Evolutionary conservation across 2,113 vertebrate species (phyloP).

Genomic region (Coptodon bakossiorum): DNA sequence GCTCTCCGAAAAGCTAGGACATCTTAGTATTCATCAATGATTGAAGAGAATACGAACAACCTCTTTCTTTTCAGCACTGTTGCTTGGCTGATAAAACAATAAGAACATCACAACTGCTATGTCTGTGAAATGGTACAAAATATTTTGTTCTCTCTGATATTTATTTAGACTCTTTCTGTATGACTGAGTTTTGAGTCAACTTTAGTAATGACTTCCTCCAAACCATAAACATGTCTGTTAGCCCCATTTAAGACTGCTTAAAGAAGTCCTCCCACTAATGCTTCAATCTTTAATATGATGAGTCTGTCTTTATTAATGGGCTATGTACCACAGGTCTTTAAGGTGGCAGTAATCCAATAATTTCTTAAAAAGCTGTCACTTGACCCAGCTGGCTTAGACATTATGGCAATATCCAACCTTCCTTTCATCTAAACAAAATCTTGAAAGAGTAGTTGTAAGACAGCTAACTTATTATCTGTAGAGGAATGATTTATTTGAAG

Average conservation of each 20-base stretch:
- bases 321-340: background rate
- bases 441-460: background rate
- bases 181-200: background rate
- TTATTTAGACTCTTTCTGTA: background rate
- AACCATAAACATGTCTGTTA: background rate
- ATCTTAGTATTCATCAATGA: background rate
- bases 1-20: background rate
- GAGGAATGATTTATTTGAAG: background rate
- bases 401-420: background rate
- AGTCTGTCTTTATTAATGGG: background rate
- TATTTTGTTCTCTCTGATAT: background rate
- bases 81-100: background rate
- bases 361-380: background rate
- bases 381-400: background rate
- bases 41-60: background rate
- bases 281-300: background rate
- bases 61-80: background rate
- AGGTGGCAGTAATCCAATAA: background rate
- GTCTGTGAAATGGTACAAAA: background rate
- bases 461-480: background rate
- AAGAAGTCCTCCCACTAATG: background rate
- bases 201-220: background rate
- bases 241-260: background rate
- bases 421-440: background rate
- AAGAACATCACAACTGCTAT: background rate